Conservation (phyloP, 1,140 invertebrate genomes). For the Alviniconcha marisindica region DNA sequence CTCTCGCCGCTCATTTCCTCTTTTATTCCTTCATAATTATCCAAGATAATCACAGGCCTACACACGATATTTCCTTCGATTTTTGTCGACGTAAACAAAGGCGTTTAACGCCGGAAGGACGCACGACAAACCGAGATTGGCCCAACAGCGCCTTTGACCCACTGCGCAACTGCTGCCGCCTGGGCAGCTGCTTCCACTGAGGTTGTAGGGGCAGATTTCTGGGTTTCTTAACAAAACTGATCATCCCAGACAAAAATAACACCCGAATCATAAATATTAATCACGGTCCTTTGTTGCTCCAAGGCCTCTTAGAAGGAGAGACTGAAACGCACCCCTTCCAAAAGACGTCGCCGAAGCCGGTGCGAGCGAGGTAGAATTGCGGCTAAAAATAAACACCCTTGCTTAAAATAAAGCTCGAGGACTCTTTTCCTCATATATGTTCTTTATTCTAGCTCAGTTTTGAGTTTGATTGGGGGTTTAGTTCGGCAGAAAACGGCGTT, state of each 20-base stretch:
- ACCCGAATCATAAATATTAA: conserved; percentile 59
- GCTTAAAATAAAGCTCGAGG: background rate
- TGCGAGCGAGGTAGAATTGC: background rate
- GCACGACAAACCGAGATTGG: background rate
- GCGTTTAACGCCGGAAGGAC: conserved; percentile 37
- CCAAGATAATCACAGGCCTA: conserved; percentile 62
- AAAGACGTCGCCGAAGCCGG: background rate
- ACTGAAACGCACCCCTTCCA: background rate
- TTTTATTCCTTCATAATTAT: conserved; percentile 62
- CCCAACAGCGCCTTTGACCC: background rate
- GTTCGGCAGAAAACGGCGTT: conserved; percentile 32
- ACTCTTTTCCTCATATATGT: conserved; percentile 9
- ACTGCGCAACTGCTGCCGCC: conserved; percentile 44
- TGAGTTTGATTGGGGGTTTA: conserved; percentile 13
- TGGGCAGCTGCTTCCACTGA: conserved; percentile 51
- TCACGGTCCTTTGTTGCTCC: conserved; percentile 45
- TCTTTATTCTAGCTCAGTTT: background rate
- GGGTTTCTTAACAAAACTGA: conserved; percentile 47
- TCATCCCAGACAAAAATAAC: conserved; percentile 51
- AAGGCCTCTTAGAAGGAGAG: no score
- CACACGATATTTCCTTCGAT: conserved; percentile 57
- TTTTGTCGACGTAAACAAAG: conserved; percentile 52
- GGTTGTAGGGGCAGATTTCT: conserved; percentile 52
- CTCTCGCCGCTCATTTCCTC: conserved; percentile 54
- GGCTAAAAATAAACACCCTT: background rate